Conservation (phyloP, 2,888 invertebrate genomes). For the Craniophora ligustri region DNA sequence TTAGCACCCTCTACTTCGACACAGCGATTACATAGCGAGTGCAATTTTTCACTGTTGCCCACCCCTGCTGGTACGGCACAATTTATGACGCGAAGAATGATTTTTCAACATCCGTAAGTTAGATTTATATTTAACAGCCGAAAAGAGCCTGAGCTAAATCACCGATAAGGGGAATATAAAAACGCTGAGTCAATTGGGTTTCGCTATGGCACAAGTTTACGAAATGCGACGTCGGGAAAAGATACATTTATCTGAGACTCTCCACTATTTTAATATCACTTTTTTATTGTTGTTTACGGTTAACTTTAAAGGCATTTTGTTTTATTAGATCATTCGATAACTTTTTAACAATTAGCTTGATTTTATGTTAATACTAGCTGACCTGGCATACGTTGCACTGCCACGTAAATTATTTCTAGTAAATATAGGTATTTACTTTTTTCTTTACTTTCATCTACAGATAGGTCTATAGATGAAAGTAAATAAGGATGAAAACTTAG, state of each 20-base stretch:
- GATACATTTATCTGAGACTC: conserved; percentile 47
- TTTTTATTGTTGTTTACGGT: conserved; percentile 45
- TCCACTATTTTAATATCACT: conserved; percentile 49
- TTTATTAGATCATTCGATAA: too few species aligned
- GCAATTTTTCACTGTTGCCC: conserved; percentile 84
- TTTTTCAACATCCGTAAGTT: conserved; percentile 85
- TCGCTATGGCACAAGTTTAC: conserved; percentile 50
- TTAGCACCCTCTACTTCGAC: conserved; percentile 83
- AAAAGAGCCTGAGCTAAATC: conserved; percentile 73
- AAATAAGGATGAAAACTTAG: too few species aligned
- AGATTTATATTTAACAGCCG: conserved; percentile 82
- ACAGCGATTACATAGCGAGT: conserved; percentile 79
- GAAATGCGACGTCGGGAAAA: conserved; percentile 33
- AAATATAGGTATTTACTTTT: too few species aligned
- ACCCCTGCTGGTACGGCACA: conserved; percentile 76
- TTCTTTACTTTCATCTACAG: too few species aligned
- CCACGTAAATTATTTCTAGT: too few species aligned
- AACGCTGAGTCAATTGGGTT: conserved; percentile 67
- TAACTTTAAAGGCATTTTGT: too few species aligned
- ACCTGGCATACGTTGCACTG: too few species aligned
- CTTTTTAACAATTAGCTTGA: too few species aligned
- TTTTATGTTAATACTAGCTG: too few species aligned
- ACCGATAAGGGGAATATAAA: conserved; percentile 68
- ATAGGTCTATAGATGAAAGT: too few species aligned
- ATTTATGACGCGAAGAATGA: conserved; percentile 85